phyloP scores from a whole-genome alignment of 2,797 vertebrate genomes.

The Selene dorsalis region DNA sequence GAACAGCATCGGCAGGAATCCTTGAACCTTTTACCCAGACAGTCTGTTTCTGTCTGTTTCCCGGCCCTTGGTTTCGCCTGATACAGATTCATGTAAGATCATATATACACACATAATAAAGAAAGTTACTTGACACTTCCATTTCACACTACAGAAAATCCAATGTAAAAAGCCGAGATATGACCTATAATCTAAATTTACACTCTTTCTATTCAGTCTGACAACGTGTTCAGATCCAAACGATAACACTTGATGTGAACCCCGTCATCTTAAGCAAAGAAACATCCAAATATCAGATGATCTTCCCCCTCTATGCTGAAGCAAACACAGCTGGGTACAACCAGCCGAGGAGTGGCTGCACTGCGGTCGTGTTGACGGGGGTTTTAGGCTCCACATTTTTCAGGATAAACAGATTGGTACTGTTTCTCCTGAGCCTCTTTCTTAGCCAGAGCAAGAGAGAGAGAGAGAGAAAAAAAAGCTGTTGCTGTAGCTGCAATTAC shows the following conservation, averaged over 20 bases:
- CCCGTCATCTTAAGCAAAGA: neutral
- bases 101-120: no score
- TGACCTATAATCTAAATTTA: neutral
- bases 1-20: no score
- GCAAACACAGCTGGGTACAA: neutral
- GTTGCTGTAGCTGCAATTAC: slow-evolving; percentile 18
- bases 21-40: no score
- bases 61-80: no score
- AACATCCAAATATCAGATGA: neutral
- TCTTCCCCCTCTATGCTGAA: neutral
- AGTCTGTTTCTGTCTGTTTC: no score
- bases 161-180: neutral
- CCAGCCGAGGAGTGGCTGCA: neutral
- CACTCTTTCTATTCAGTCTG: neutral
- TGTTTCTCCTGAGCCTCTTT: slow-evolving; percentile 7
- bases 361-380: neutral
- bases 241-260: neutral
- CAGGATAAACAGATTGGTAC: slow-evolving; percentile 2
- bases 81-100: no score
- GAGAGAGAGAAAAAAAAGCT: neutral
- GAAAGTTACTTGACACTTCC: neutral
- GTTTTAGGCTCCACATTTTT: neutral
- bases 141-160: neutral
- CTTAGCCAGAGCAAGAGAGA: slow-evolving; percentile 6
- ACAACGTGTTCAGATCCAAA: neutral